phyloP scores from a whole-genome alignment of 2,797 vertebrate species.

The Margarornis squamiger region DNA sequence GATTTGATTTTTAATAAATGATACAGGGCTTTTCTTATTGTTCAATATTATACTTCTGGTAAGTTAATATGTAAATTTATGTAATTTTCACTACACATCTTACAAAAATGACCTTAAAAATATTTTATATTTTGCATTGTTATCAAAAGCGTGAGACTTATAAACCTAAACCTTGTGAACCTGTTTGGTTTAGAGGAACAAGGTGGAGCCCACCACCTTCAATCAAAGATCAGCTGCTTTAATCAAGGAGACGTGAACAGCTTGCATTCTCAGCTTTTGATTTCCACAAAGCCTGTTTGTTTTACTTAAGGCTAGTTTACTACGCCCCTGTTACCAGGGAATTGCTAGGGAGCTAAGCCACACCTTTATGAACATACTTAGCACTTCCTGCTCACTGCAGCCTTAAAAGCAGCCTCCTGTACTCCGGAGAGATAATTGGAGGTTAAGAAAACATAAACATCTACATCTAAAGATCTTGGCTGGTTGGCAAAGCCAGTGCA shows the following conservation, averaged over 20 bases:
- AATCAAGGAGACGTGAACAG: conserved; percentile 1
- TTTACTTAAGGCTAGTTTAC: conserved; percentile 52
- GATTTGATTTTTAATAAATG: not conserved
- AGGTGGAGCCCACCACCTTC: not conserved
- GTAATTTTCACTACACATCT: not conserved
- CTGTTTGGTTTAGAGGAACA: not conserved
- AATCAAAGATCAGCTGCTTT: not conserved
- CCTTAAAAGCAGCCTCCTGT: conserved; percentile 2
- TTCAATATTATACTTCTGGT: not conserved
- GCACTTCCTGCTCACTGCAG: conserved; percentile 34
- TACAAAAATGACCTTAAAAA: not conserved
- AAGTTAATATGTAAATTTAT: not conserved
- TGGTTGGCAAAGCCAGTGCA: not conserved
- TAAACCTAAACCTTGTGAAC: not conserved
- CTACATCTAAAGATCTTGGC: not conserved
- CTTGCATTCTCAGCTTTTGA: conserved; percentile 32
- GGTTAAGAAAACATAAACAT: conserved; percentile 12
- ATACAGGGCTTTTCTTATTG: not conserved
- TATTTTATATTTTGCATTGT: not conserved
- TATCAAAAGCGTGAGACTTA: not conserved
- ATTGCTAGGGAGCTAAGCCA: conserved; percentile 47
- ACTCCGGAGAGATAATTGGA: not conserved
- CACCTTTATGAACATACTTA: conserved; percentile 51
- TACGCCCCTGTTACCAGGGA: conserved; percentile 43
- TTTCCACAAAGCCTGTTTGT: conserved; percentile 59